Conservation (phyloP, 2,113 vertebrate species). For the Rhinichthys klamathensis region DNA sequence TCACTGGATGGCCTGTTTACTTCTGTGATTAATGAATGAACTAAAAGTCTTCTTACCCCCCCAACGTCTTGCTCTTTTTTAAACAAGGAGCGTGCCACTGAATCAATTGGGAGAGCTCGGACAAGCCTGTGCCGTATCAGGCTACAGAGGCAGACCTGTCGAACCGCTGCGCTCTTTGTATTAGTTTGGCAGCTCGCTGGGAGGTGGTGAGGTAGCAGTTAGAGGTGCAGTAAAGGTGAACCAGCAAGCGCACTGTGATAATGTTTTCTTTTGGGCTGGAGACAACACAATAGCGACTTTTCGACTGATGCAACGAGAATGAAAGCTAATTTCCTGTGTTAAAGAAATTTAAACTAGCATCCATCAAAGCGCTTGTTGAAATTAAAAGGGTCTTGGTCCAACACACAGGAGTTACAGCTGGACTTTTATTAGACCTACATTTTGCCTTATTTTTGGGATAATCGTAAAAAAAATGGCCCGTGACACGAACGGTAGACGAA, state of each 20-base stretch:
- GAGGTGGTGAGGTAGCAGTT: constrained; percentile 61
- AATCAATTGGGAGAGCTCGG: constrained; percentile 78
- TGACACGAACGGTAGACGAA: not conserved
- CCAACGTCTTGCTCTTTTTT: constrained; percentile 69
- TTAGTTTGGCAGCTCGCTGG: constrained; percentile 58
- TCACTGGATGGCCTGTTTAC: constrained; percentile 86
- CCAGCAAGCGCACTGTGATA: constrained; percentile 58
- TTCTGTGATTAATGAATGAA: constrained; percentile 90
- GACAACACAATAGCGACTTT: constrained; percentile 3
- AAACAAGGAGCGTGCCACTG: constrained; percentile 77
- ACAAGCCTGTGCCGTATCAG: constrained; percentile 70
- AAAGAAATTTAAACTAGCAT: constrained; percentile 33
- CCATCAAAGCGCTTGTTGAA: constrained; percentile 20
- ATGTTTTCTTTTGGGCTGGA: constrained; percentile 55
- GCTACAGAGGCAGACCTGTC: constrained; percentile 61
- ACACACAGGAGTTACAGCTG: constrained; percentile 3
- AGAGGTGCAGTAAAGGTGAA: constrained; percentile 59
- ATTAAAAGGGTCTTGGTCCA: not conserved
- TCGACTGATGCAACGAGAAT: not conserved
- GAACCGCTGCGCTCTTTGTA: constrained; percentile 53
- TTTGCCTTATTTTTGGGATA: not conserved
- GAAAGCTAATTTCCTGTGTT: constrained; percentile 28
- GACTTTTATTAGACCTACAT: not conserved
- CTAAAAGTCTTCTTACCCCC: constrained; percentile 82
- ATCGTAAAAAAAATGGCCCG: not conserved